phyloP scores from a whole-genome alignment of 2,113 vertebrate genomes.

The Planiliza haematocheilus region DNA sequence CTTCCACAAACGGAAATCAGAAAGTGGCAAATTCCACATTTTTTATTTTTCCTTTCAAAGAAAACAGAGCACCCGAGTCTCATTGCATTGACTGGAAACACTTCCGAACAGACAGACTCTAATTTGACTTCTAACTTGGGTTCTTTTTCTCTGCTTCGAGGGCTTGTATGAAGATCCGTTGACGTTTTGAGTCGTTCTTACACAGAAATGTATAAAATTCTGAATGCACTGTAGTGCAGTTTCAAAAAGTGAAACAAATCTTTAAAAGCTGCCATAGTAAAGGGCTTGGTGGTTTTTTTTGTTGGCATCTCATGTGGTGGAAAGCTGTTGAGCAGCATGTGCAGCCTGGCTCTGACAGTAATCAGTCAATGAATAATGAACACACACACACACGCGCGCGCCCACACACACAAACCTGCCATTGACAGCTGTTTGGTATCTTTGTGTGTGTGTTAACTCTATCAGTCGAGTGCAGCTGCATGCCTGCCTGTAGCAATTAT shows the following conservation, averaged over 20 bases:
- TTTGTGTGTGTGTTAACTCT: conserved; percentile 76
- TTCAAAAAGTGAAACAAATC: not conserved
- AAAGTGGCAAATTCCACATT: no score
- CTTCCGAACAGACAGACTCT: no score
- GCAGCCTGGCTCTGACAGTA: conserved; percentile 72
- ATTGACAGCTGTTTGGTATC: conserved; percentile 73
- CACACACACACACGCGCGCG: conserved; percentile 56
- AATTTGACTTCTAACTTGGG: no score
- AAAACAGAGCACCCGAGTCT: no score
- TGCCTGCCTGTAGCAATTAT: conserved; percentile 79
- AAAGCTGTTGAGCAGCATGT: conserved; percentile 64
- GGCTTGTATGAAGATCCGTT: no score
- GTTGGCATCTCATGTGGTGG: conserved; percentile 36
- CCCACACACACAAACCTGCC: conserved; percentile 53
- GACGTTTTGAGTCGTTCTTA: no score
- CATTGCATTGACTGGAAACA: no score
- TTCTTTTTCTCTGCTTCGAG: no score
- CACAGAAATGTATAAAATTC: not conserved
- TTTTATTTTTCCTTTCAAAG: no score
- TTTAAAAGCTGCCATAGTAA: not conserved
- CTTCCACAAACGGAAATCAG: no score
- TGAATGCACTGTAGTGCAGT: not conserved
- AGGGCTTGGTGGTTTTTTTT: not conserved
- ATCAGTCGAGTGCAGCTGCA: conserved; percentile 80
- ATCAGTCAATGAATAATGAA: conserved; percentile 82